Conservation (phyloP, 2,797 vertebrate species). For the Caiman crocodilus region DNA sequence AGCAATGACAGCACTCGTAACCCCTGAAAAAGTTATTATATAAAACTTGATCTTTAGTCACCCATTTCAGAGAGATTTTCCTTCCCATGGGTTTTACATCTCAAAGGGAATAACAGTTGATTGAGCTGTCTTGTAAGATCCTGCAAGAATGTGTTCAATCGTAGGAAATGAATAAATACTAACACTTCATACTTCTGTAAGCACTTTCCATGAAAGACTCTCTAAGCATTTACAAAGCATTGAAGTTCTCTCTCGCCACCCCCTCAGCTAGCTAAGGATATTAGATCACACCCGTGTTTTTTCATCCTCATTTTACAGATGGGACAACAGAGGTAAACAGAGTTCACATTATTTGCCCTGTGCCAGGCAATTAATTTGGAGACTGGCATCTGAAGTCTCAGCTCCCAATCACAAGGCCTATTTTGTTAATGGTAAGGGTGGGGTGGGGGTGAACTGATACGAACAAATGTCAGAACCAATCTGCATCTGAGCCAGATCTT, state of each 20-base stretch:
- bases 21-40: background rate
- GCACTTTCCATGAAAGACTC: background rate
- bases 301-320: background rate
- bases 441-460: background rate
- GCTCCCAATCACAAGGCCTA: background rate
- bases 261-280: background rate
- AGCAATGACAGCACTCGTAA: background rate
- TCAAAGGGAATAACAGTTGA: background rate
- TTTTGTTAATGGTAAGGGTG: background rate
- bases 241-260: background rate
- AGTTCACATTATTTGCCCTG: background rate
- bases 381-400: background rate
- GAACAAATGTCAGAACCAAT: constrained; percentile 30
- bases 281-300: background rate
- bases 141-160: background rate
- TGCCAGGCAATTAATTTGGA: background rate
- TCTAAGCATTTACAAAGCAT: background rate
- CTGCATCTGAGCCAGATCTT: constrained; percentile 40
- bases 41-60: background rate
- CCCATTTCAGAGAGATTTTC: background rate
- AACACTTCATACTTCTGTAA: background rate
- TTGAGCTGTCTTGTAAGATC: background rate
- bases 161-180: background rate
- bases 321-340: background rate
- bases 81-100: background rate